Percentiles rank a stretch among this genome's conserved stretches.
phyloP scores from a whole-genome alignment of 2,888 invertebrate species.

The Archips xylosteana region DNA sequence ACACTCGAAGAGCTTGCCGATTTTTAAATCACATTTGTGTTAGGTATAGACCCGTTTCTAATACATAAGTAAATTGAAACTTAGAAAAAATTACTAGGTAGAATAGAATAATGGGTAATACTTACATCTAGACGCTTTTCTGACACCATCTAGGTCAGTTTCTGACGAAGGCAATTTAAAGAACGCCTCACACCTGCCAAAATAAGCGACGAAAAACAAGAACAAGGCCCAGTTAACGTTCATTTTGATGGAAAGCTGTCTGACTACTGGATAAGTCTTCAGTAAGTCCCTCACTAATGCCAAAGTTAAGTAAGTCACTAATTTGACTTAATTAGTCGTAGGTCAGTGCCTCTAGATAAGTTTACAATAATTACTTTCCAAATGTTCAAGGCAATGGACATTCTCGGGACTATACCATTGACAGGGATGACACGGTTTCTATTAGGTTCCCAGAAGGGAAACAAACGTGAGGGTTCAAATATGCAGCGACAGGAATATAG shows the following conservation, averaged over 20 bases:
- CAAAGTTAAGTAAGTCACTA: slow-evolving; percentile 33
- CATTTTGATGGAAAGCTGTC: slow-evolving; percentile 56
- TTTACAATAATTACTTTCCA: slow-evolving; percentile 16
- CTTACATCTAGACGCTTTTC: slow-evolving; percentile 77
- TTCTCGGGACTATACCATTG: too few species aligned
- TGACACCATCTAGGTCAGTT: slow-evolving; percentile 64
- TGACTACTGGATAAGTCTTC: slow-evolving; percentile 9
- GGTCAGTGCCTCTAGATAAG: slow-evolving; percentile 67
- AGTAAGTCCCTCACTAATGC: background rate
- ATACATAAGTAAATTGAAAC: too few species aligned
- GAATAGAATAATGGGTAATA: slow-evolving; percentile 41
- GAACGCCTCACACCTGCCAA: slow-evolving; percentile 45
- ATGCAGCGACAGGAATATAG: too few species aligned
- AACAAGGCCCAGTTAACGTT: slow-evolving; percentile 44
- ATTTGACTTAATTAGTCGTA: slow-evolving; percentile 57
- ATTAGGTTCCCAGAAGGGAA: too few species aligned
- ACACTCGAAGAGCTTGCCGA: too few species aligned
- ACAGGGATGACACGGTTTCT: too few species aligned
- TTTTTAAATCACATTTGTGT: too few species aligned
- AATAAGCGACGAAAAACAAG: slow-evolving; percentile 46
- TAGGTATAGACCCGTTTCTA: too few species aligned
- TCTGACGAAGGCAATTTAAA: slow-evolving; percentile 60
- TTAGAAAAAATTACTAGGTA: too few species aligned
- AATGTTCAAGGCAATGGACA: slow-evolving; percentile 1
- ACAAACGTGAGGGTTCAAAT: too few species aligned